Conservation (phyloP, 2,888 invertebrate species). For the Saturnia japonica region DNA sequence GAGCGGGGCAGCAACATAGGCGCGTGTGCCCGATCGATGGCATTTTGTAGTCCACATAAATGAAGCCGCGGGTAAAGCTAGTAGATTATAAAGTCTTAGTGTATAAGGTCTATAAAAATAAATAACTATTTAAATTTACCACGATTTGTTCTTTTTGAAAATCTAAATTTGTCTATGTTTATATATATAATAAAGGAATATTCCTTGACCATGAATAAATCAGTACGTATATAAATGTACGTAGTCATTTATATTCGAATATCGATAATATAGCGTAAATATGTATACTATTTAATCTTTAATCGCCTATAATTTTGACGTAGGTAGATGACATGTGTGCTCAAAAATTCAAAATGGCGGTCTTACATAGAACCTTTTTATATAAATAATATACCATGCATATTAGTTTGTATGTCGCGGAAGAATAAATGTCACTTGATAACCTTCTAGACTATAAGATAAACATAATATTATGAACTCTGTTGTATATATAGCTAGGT, state of each 20-base stretch:
- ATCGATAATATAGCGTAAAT: background rate
- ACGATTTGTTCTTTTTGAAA: background rate
- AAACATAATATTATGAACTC: slow-evolving; percentile 25
- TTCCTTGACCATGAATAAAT: background rate
- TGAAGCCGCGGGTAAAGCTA: no score
- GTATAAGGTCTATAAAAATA: no score
- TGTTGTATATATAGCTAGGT: slow-evolving; percentile 2
- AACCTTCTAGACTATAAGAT: slow-evolving; percentile 53
- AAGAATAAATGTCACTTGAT: slow-evolving; percentile 76
- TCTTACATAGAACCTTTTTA: slow-evolving; percentile 54
- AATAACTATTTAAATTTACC: no score
- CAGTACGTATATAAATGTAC: background rate
- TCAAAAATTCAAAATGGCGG: slow-evolving; percentile 43
- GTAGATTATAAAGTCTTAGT: no score
- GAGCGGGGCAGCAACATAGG: no score
- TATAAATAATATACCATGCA: slow-evolving; percentile 43
- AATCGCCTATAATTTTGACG: background rate
- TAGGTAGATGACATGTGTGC: background rate
- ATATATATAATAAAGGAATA: no score
- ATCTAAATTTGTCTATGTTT: background rate
- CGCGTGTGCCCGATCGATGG: no score
- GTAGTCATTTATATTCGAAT: background rate
- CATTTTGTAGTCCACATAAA: no score
- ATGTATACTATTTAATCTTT: background rate
- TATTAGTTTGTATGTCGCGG: slow-evolving; percentile 50